These are phyloP conservation scores for Cololabis saira DNA, from an alignment of 2,113 vertebrate species.

Conservation along the genomic window DNA sequence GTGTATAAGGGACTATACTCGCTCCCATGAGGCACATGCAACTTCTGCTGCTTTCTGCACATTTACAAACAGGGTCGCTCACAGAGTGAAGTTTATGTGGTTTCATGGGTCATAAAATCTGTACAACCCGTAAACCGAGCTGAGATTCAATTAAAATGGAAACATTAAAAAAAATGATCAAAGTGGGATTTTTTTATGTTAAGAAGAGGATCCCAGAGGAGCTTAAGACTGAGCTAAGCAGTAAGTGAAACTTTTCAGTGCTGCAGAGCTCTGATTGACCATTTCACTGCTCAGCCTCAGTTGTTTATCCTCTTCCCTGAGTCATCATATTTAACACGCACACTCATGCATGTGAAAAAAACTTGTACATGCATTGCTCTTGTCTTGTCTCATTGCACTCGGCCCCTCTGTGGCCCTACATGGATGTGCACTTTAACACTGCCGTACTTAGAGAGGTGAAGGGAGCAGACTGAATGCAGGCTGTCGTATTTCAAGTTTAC, in stretches of 20 bases:
- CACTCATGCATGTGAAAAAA: background rate
- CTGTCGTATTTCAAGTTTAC: background rate
- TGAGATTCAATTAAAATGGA: slow-evolving; percentile 65
- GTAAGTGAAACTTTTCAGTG: slow-evolving; percentile 21
- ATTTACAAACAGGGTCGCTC: slow-evolving; percentile 6
- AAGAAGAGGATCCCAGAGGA: slow-evolving; percentile 4
- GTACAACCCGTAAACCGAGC: slow-evolving; percentile 55
- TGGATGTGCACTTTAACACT: background rate
- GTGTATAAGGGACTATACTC: background rate
- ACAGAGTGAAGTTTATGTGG: slow-evolving; percentile 33
- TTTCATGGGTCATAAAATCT: slow-evolving; percentile 65
- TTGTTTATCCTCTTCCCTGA: slow-evolving; percentile 11
- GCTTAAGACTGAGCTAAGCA: slow-evolving; percentile 36
- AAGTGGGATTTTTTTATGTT: slow-evolving; percentile 37
- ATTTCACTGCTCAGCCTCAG: slow-evolving; percentile 16
- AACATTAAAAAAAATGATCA: slow-evolving; percentile 58
- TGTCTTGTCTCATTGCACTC: slow-evolving; percentile 7
- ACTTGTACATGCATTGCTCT: background rate
- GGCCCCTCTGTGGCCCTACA: background rate
- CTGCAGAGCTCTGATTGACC: slow-evolving; percentile 26
- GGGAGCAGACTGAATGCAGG: slow-evolving; percentile 8
- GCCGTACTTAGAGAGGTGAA: slow-evolving; percentile 12
- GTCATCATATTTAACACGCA: background rate
- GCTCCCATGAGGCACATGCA: background rate
- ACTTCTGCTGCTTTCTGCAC: background rate